Conservation (phyloP, 2,888 invertebrate species). For the Microchrysa polita region DNA sequence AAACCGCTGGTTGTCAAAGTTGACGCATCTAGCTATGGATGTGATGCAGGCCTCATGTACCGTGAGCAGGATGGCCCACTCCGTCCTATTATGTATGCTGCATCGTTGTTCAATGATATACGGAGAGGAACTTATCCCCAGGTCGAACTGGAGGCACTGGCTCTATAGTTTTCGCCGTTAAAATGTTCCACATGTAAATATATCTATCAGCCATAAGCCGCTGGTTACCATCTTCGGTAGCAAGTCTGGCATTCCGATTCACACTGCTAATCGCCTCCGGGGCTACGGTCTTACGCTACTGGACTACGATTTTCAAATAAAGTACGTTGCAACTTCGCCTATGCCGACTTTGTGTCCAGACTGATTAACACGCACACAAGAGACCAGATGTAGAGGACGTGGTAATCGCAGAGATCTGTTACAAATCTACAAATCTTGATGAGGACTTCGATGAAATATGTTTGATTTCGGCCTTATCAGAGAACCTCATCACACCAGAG, state of each 20-base stretch:
- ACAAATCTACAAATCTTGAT: too few species aligned
- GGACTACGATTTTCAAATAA: slow-evolving; percentile 51
- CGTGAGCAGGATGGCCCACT: slow-evolving; percentile 54
- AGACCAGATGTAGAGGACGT: too few species aligned
- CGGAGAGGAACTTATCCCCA: slow-evolving; percentile 57
- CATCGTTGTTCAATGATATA: slow-evolving; percentile 54
- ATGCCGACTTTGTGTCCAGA: background rate
- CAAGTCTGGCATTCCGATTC: slow-evolving; percentile 52
- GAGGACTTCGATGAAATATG: too few species aligned
- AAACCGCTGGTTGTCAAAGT: background rate
- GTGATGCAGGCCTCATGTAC: slow-evolving; percentile 50
- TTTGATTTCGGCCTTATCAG: too few species aligned
- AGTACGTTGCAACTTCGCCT: background rate
- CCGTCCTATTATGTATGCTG: slow-evolving; percentile 55
- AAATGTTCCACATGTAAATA: slow-evolving; percentile 56
- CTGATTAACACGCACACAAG: background rate
- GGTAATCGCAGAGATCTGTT: too few species aligned
- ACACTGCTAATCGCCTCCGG: slow-evolving; percentile 51
- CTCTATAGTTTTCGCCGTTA: slow-evolving; percentile 57
- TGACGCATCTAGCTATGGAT: slow-evolving; percentile 23
- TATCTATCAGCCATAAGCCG: slow-evolving; percentile 54
- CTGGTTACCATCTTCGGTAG: slow-evolving; percentile 56
- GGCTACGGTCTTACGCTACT: slow-evolving; percentile 51
- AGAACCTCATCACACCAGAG: too few species aligned
- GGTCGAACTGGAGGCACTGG: slow-evolving; percentile 56